Percentiles rank a stretch among this genome's conserved stretches.
phyloP scores from a whole-genome alignment of 2,113 vertebrate species.

The Nothocercus julius region DNA sequence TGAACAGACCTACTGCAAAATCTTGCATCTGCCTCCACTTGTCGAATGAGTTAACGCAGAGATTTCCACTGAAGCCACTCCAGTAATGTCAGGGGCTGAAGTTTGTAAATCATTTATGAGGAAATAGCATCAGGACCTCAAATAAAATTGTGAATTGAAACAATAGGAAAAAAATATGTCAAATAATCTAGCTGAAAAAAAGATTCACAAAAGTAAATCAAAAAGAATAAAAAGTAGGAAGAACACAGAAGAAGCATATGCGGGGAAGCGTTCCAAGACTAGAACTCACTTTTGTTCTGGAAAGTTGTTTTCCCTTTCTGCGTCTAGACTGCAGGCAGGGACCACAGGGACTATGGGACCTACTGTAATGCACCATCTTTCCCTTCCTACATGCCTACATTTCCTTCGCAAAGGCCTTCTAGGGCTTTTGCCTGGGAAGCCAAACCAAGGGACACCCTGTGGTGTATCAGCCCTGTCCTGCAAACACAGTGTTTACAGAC shows the following conservation, averaged over 20 bases:
- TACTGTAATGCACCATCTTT: not conserved
- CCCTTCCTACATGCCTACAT: not conserved
- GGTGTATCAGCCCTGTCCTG: not conserved
- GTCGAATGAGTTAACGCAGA: not conserved
- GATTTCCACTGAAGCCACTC: not conserved
- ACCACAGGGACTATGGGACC: not conserved
- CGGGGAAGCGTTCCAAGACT: not conserved
- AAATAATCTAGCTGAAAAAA: not conserved
- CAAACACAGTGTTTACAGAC: not conserved
- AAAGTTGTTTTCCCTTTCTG: not conserved
- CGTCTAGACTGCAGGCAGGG: not conserved
- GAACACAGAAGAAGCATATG: not conserved
- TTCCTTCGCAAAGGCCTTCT: not conserved
- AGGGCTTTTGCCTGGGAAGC: not conserved
- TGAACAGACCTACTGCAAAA: not conserved
- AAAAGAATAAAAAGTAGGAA: not conserved
- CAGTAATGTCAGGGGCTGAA: not conserved
- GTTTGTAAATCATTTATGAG: not conserved
- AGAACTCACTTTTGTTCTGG: not conserved
- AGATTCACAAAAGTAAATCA: not conserved
- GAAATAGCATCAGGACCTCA: not conserved
- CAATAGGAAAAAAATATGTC: not conserved
- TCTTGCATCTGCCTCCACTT: not conserved
- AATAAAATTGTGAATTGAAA: not conserved
- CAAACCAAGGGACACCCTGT: not conserved